phyloP scores from a whole-genome alignment of 2,113 vertebrate genomes.

The Tympanuchus pallidicinctus region DNA sequence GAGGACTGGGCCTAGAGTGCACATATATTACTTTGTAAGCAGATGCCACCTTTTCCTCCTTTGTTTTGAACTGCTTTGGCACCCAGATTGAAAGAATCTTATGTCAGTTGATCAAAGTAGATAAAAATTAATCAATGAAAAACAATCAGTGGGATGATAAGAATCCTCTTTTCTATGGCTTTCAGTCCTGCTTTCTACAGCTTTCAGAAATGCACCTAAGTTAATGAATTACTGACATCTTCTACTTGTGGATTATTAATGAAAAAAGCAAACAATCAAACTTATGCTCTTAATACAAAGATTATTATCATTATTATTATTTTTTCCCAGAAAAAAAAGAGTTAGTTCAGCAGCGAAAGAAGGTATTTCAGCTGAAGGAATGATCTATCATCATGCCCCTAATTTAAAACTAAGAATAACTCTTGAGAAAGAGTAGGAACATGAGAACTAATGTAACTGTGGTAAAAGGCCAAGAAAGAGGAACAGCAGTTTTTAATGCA shows the following conservation, averaged over 20 bases:
- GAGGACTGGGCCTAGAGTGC: not conserved
- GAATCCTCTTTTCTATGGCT: not conserved
- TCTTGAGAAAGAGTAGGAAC: constrained; percentile 32
- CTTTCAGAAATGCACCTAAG: not conserved
- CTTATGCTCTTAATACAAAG: not conserved
- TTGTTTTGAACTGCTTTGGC: not conserved
- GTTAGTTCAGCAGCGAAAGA: not conserved
- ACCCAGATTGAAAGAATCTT: not conserved
- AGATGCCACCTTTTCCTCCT: not conserved
- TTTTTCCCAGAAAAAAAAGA: not conserved
- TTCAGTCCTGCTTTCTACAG: not conserved
- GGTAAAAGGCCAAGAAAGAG: constrained; percentile 32
- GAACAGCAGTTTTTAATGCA: not conserved
- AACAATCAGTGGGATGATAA: not conserved
- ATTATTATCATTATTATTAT: not conserved
- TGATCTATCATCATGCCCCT: constrained; percentile 9
- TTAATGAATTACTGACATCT: not conserved
- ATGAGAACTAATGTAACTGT: constrained; percentile 31
- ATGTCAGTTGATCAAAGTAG: not conserved
- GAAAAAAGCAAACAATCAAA: not conserved
- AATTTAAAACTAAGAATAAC: constrained; percentile 59
- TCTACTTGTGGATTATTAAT: not conserved
- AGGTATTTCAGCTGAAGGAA: not conserved
- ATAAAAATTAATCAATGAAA: not conserved
- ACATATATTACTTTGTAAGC: not conserved